phyloP scores from a whole-genome alignment of 2,888 invertebrate genomes.

The Hyalella azteca region DNA sequence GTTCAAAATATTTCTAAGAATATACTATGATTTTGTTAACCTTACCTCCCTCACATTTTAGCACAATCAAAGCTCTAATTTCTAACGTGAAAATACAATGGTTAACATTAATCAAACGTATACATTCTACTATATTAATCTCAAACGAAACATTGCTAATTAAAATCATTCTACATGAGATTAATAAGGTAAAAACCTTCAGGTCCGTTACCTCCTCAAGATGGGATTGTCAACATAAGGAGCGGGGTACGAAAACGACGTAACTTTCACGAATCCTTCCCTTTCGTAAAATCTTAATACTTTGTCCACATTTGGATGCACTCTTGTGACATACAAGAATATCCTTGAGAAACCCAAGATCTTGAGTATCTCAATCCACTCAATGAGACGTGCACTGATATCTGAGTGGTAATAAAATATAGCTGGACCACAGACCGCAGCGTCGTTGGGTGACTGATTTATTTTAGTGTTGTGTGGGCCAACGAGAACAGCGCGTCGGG shows the following conservation, averaged over 20 bases:
- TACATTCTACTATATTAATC: too few species aligned
- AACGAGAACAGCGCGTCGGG: too few species aligned
- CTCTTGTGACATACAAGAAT: slow-evolving; percentile 44
- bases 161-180: too few species aligned
- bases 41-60: too few species aligned
- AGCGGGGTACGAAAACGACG: slow-evolving; percentile 35
- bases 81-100: too few species aligned
- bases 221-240: slow-evolving; percentile 43
- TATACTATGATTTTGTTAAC: too few species aligned
- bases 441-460: background rate
- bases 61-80: too few species aligned
- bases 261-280: slow-evolving; percentile 43
- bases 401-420: slow-evolving; percentile 45
- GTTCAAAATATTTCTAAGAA: too few species aligned
- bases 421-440: slow-evolving; percentile 45
- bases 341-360: slow-evolving; percentile 40
- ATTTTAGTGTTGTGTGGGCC: too few species aligned
- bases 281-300: slow-evolving; percentile 43
- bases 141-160: too few species aligned
- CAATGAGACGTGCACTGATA: slow-evolving; percentile 43
- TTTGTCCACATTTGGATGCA: slow-evolving; percentile 37
- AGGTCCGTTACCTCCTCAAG: slow-evolving; percentile 43
- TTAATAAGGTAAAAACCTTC: too few species aligned
- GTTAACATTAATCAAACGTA: too few species aligned
- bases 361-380: slow-evolving; percentile 47